These are phyloP conservation scores for Megalops cyprinoides DNA, from an alignment of 2,797 vertebrate species.

Conservation along the genomic window DNA sequence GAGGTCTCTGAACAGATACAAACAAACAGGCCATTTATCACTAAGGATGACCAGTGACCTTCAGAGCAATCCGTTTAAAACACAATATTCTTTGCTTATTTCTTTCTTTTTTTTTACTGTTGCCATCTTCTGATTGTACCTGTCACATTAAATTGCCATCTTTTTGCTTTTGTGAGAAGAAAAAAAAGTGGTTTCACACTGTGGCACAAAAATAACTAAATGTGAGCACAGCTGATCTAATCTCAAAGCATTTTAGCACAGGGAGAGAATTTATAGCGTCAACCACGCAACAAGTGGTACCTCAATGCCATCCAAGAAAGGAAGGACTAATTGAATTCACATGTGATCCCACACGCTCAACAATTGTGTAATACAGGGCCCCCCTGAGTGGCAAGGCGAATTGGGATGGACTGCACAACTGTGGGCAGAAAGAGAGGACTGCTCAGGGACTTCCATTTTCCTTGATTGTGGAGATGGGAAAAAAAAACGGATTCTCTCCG, in stretches of 20 bases:
- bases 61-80: slow-evolving; percentile 3
- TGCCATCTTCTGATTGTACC: background rate
- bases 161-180: background rate
- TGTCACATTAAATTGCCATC: background rate
- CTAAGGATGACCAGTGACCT: slow-evolving; percentile 35
- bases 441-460: background rate
- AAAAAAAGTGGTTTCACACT: background rate
- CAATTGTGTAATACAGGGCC: background rate
- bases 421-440: background rate
- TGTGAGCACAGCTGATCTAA: background rate
- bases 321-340: slow-evolving; percentile 10
- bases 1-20: slow-evolving; percentile 9
- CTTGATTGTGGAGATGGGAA: background rate
- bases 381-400: slow-evolving; percentile 13
- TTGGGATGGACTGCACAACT: background rate
- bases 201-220: slow-evolving; percentile 11
- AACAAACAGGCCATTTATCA: slow-evolving; percentile 33
- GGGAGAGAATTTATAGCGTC: background rate
- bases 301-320: background rate
- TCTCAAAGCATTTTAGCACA: background rate
- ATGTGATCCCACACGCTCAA: background rate
- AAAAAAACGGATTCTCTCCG: too few relatives aligned
- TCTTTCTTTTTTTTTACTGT: background rate
- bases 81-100: background rate
- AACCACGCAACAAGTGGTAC: background rate